phyloP scores from a whole-genome alignment of 2,888 invertebrate genomes.

The Branchipolynoe longqiensis region DNA sequence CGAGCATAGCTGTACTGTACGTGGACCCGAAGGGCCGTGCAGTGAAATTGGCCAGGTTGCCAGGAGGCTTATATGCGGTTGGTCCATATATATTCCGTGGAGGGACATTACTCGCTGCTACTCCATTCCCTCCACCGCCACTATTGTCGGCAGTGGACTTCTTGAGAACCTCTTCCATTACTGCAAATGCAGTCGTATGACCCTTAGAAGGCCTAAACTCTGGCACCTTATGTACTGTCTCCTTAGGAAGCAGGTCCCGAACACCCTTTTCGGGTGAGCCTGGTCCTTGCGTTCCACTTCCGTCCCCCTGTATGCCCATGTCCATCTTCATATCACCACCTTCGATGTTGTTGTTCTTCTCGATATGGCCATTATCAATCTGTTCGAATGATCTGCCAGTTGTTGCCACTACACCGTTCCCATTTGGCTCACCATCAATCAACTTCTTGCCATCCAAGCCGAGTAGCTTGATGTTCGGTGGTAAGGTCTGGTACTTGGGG shows the following conservation, averaged over 20 bases:
- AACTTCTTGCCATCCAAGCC: background rate
- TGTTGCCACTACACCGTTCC: background rate
- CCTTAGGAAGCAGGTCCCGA: constrained; percentile 40
- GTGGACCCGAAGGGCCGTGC: constrained; percentile 77
- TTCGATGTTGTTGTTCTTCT: constrained; percentile 46
- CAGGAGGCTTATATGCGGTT: constrained; percentile 27
- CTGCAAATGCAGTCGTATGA: constrained; percentile 45
- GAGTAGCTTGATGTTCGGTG: constrained; percentile 91
- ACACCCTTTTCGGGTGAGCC: background rate
- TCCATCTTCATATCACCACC: constrained; percentile 23
- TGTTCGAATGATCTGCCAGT: background rate
- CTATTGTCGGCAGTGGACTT: too few species aligned
- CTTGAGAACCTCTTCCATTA: constrained; percentile 35
- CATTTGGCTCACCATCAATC: constrained; percentile 16
- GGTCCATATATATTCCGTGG: background rate
- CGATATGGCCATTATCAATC: constrained; percentile 34
- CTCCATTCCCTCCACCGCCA: constrained; percentile 5
- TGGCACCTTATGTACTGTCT: constrained; percentile 5
- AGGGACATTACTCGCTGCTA: background rate
- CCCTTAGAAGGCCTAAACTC: constrained; percentile 42
- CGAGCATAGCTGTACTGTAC: constrained; percentile 67
- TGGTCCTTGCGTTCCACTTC: background rate
- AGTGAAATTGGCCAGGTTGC: constrained; percentile 70
- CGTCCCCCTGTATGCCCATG: background rate
- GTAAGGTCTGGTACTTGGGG: constrained; percentile 94